Base-by-base conservation (phyloP, 2,888 invertebrate genomes). In the Ganaspis brasiliensis region DNA sequence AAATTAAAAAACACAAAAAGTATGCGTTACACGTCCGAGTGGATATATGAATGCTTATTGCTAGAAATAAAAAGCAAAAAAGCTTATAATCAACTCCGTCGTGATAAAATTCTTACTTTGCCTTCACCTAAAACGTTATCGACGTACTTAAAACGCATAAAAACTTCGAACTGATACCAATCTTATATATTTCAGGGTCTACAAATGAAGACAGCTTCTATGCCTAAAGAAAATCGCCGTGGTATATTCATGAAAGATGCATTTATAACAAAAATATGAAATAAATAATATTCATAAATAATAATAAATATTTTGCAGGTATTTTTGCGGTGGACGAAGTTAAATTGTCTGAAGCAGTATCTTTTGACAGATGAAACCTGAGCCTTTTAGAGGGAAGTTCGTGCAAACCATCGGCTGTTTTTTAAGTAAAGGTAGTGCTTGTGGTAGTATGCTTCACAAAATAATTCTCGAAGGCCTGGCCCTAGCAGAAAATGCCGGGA, bases 361-460 rank as follows among this genome's bases (percentile, higher is more conserved):
- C 61, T 10, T 83, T 83, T 61, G 76, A 85, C 49, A 75, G 70
- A 35, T 21, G 75, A 24, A 78, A 63, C 2, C 12, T 80, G 79
- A 82, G 67, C 82, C 85, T 5, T 83, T 85, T 31, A 77, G 72
- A 52, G 80, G 81, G 9, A 55, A 49, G 21, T 86, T 81, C 79
- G 75, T 85, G 6, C 85, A 86, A 72, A 77, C 80, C 9, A 55
- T 86, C 24, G 85, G 77, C 2, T 76, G 79, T 37, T 86, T 86
- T 78, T 55, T 85, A 3, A 84, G 81, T 40, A 74, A 24, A 31
- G 31, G 31, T 31, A 4, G 31, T 31, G 31, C 31, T 6, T 31
- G 3, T 31, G 31, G 31, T 4, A 31, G 45, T 31, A 78, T 82
- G 19, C 74, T 85, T 10, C 73, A 82, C 19, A 73, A 83, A 40